Percentiles rank a stretch among this genome's conserved stretches.
Evolutionary conservation across 2,113 vertebrate genomes (phyloP).

Genomic region (Channa maculata): DNA sequence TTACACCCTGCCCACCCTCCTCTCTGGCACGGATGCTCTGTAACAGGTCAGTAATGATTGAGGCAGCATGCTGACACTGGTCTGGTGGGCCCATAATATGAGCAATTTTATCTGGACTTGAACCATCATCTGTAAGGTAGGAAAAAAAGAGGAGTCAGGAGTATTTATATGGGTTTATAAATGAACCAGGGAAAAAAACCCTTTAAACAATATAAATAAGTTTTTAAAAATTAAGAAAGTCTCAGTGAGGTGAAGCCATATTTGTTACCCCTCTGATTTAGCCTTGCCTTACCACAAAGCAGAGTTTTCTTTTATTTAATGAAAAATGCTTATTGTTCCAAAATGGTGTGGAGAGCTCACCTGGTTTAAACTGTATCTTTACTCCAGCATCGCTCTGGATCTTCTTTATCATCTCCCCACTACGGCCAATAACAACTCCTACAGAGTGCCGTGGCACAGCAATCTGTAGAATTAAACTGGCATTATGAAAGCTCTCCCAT

Average conservation of each 20-base stretch:
- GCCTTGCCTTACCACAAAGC: too few species aligned
- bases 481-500: not conserved
- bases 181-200: too few species aligned
- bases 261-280: too few species aligned
- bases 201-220: too few species aligned
- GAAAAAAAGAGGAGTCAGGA: conserved; percentile 6
- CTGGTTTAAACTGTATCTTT: conserved; percentile 95
- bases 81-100: conserved; percentile 94
- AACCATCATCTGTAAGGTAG: conserved; percentile 86
- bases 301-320: too few species aligned
- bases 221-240: too few species aligned
- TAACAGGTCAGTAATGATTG: conserved; percentile 92
- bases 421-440: conserved; percentile 92
- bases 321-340: too few species aligned
- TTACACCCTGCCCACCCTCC: conserved; percentile 78
- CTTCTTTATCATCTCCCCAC: conserved; percentile 95
- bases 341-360: conserved; percentile 64
- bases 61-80: conserved; percentile 91
- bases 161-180: too few species aligned
- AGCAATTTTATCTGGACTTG: conserved; percentile 91
- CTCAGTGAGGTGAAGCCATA: too few species aligned
- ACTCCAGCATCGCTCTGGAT: conserved; percentile 94
- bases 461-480: conserved; percentile 77
- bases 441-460: conserved; percentile 93
- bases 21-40: conserved; percentile 89